phyloP scores from a whole-genome alignment of 2,113 vertebrate species.

The Leptobrachium leishanense region DNA sequence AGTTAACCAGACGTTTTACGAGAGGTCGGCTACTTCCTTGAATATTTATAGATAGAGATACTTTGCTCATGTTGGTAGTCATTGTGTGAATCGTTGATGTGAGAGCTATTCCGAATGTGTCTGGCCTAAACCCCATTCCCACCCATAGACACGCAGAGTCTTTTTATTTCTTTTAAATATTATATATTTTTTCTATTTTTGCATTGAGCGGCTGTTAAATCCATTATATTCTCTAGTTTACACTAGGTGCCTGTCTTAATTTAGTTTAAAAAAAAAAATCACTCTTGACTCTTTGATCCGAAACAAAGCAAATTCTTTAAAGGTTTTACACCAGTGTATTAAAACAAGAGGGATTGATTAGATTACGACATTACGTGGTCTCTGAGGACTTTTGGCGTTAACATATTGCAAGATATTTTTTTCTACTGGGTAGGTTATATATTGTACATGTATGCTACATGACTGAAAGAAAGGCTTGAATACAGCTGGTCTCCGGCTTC shows the following conservation, averaged over 20 bases:
- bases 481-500: too few relatives aligned
- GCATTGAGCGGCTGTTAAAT: conserved; percentile 20
- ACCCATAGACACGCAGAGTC: too few relatives aligned
- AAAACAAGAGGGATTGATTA: not conserved
- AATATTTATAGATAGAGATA: conserved; percentile 41
- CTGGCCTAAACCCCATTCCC: not conserved
- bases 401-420: not conserved
- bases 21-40: conserved; percentile 29
- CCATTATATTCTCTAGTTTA: conserved; percentile 28
- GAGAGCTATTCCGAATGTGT: conserved; percentile 11
- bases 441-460: not conserved
- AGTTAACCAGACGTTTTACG: conserved; percentile 43
- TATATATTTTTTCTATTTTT: conserved; percentile 5
- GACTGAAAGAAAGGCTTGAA: too few relatives aligned
- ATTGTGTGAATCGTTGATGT: conserved; percentile 36
- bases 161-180: conserved; percentile 10
- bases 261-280: conserved; percentile 32
- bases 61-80: conserved; percentile 5
- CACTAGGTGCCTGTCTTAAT: conserved; percentile 18
- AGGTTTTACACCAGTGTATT: not conserved
- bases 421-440: not conserved
- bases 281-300: conserved; percentile 4
- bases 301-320: conserved; percentile 11
- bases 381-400: not conserved
- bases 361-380: conserved; percentile 5